Evolutionary conservation across 2,797 vertebrate species (phyloP), one percentile per base, ranked within the genome.

Genomic region (Gobionotothen gibberifrons): DNA sequence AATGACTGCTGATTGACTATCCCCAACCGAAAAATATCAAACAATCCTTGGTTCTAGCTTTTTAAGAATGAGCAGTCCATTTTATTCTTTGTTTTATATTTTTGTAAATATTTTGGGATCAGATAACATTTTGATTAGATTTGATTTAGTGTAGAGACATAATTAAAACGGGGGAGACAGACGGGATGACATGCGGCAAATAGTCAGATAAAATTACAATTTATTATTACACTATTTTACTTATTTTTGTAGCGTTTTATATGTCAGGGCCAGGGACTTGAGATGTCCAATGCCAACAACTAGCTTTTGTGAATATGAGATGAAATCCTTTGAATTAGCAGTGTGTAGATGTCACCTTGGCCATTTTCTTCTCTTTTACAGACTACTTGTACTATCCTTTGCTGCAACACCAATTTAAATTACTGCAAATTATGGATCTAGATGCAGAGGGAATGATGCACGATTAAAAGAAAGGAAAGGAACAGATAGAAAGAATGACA

Each of bases 1-100:
- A 78, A 76, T 54, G 19, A 55, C 14, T 17, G 32, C 21, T 10
- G 21, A 14, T 29, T 61, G 11, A 53, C 17, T 11, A n/a, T 26
- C 19, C 16, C 12, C 12, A 5, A 10, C 22, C 17, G 46, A 22
- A 48, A 21, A 2, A 9, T 11, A 47, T 4, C 22, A 56, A 51
- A 67, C 14, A 62, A 6, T 36, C 9, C 14, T n/a, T 6, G 22
- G n/a, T 16, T 73, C 11, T 5, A 21, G 10, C 26, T 51, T 36
- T 40, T 8, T 16, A 72, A 73, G 26, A 16, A 4, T 11, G 4
- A 11, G 16, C 3, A 26, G 21, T 55, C 56, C 22, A 9, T 46
- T 22, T 26, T 48, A 26, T 22, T 47, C 40, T 51, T 14, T 15
- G 48, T 53, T 46, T 47, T 22, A 1, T 14, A 58, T 47, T 39